phyloP scores from a whole-genome alignment of 2,113 vertebrate genomes.

The Salvelinus fontinalis region DNA sequence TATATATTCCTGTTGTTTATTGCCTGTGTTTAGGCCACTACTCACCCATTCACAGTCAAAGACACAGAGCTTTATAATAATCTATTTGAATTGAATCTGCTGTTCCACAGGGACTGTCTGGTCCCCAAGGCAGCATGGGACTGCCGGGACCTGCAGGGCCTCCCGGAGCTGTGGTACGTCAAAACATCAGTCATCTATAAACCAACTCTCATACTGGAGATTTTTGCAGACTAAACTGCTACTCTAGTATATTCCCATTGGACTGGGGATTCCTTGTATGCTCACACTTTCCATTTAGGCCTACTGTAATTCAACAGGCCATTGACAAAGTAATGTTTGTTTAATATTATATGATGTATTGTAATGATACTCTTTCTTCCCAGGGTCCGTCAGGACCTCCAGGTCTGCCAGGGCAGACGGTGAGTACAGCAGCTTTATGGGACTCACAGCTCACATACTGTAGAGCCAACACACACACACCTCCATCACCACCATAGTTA shows the following conservation, averaged over 20 bases:
- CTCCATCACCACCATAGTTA: neutral
- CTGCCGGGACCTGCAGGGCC: constrained; percentile 84
- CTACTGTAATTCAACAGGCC: too few relatives aligned
- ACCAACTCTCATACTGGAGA: neutral
- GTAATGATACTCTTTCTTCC: constrained; percentile 27
- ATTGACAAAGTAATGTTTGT: too few relatives aligned
- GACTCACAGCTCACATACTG: neutral
- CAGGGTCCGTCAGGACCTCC: constrained; percentile 90
- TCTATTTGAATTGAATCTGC: neutral
- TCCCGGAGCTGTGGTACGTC: constrained; percentile 82
- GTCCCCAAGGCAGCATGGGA: constrained; percentile 85
- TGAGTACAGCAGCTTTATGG: constrained; percentile 69
- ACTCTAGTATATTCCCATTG: constrained; percentile 2
- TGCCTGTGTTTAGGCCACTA: neutral
- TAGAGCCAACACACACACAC: neutral
- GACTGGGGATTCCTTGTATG: too few relatives aligned
- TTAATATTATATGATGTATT: too few relatives aligned
- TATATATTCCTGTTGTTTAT: neutral
- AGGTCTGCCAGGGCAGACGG: constrained; percentile 90
- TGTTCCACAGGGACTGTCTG: constrained; percentile 83
- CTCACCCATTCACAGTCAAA: neutral
- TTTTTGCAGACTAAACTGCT: neutral
- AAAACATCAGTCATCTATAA: constrained; percentile 52
- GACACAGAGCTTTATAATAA: constrained; percentile 6
- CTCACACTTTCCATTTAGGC: too few relatives aligned